Evolutionary conservation across 2,797 vertebrate species (phyloP).

Genomic region (Phataginus tricuspis): DNA sequence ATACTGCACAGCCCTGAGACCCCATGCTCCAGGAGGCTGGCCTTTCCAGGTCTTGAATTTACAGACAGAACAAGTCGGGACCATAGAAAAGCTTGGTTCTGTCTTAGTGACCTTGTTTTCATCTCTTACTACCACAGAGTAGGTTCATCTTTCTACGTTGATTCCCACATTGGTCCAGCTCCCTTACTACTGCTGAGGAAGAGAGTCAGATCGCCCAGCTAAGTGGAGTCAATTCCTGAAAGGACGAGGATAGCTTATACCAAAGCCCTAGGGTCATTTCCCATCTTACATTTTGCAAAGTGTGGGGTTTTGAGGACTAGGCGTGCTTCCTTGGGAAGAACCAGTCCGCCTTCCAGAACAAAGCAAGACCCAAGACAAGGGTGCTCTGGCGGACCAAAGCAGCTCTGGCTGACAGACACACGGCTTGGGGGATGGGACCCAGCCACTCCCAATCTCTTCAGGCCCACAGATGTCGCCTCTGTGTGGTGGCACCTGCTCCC

Average conservation of each 20-base stretch:
- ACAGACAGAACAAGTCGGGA: background rate
- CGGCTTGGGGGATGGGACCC: background rate
- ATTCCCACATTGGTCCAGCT: background rate
- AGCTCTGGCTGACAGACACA: background rate
- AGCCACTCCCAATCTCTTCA: background rate
- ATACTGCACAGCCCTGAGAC: background rate
- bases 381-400: background rate
- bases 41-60: background rate
- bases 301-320: background rate
- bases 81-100: background rate
- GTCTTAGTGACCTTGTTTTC: background rate
- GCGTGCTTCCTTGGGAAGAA: background rate
- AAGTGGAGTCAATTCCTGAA: background rate
- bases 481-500: no score
- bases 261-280: background rate
- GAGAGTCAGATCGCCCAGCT: background rate
- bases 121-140: background rate
- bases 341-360: background rate
- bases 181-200: background rate
- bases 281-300: background rate
- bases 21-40: background rate
- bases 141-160: background rate
- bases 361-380: background rate
- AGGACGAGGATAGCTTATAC: background rate
- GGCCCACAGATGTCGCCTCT: background rate